Percentiles rank a stretch among this genome's conserved stretches.
Conservation (phyloP, 2,113 vertebrate genomes). For the Ceyx margarethae region DNA sequence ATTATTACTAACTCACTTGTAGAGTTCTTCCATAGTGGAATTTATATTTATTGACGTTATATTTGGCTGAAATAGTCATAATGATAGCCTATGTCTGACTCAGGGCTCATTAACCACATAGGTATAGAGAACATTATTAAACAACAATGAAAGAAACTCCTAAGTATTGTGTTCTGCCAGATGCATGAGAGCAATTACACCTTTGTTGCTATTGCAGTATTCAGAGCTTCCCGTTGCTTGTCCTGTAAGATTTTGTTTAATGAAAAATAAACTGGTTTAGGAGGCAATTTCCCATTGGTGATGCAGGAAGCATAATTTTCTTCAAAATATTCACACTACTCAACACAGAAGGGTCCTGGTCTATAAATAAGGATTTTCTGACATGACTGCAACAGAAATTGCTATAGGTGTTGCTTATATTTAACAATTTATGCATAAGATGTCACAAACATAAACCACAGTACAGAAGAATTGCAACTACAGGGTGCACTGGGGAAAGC, state of each 20-base stretch:
- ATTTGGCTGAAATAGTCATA: not conserved
- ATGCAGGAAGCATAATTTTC: not conserved
- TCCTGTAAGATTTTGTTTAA: not conserved
- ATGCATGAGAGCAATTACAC: not conserved
- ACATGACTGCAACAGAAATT: not conserved
- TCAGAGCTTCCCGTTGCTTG: not conserved
- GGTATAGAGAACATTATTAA: not conserved
- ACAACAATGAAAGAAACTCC: not conserved
- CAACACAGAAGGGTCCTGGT: not conserved
- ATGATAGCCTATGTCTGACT: not conserved
- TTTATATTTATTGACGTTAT: not conserved
- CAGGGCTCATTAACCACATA: not conserved
- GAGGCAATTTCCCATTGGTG: not conserved
- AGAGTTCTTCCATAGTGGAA: not conserved
- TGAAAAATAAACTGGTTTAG: slow-evolving; percentile 3
- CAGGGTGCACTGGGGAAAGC: not conserved
- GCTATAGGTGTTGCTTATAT: not conserved
- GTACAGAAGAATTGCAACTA: not conserved
- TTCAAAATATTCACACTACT: not conserved
- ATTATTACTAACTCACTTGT: not conserved
- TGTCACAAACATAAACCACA: not conserved
- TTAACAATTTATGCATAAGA: not conserved
- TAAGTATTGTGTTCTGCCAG: not conserved
- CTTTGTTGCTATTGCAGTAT: not conserved
- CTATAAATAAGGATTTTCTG: slow-evolving; percentile 6